A percentile compares a stretch with the other conserved stretches of the same genome.
phyloP scores from a whole-genome alignment of 2,888 invertebrate species.

The Pterobdella sp. region DNA sequence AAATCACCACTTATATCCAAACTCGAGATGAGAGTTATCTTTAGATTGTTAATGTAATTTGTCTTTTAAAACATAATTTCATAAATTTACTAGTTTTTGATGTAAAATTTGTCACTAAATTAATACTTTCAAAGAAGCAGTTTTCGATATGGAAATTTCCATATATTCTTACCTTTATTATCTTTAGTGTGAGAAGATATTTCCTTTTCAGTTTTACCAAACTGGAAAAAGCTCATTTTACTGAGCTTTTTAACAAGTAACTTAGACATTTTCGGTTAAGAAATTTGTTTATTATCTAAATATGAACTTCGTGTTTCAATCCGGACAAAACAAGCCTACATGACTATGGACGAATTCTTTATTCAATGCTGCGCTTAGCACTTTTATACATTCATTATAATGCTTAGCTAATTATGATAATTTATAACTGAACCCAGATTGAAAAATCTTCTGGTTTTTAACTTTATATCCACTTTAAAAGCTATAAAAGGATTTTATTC shows the following conservation, averaged over 20 bases:
- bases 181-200: constrained; percentile 2
- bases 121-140: neutral
- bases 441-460: no score
- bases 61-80: neutral
- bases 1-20: no score
- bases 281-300: constrained; percentile 15
- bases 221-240: constrained; percentile 31
- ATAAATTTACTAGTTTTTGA: neutral
- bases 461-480: no score
- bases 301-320: constrained; percentile 13
- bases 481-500: no score
- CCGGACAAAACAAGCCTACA: neutral
- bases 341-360: neutral
- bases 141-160: constrained; percentile 4
- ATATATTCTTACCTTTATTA: constrained; percentile 6
- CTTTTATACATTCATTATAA: neutral
- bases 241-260: constrained; percentile 33
- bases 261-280: constrained; percentile 32
- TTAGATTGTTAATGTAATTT: no score
- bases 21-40: no score
- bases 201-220: constrained; percentile 30
- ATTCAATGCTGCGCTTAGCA: neutral
- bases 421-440: no score
- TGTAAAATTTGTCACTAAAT: neutral
- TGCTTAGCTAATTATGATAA: neutral